phyloP scores from a whole-genome alignment of 2,113 vertebrate genomes.

The Trachemys scripta region DNA sequence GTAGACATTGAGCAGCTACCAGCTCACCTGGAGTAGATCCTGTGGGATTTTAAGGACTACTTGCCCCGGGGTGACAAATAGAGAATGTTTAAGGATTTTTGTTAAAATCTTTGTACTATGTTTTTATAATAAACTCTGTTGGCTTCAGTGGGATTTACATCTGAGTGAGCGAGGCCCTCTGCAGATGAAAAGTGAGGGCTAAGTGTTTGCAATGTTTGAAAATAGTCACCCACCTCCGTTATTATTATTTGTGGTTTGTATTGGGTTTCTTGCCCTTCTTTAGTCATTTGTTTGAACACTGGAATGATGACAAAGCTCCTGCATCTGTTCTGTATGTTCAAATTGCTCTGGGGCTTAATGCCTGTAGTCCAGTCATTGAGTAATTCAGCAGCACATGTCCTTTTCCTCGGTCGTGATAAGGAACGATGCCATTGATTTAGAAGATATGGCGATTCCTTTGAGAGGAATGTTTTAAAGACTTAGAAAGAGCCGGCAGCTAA shows the following conservation, averaged over 20 bases:
- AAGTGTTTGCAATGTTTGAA: not conserved
- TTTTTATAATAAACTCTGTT: not conserved
- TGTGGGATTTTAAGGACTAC: too few relatives aligned
- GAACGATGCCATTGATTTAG: not conserved
- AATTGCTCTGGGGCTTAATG: not conserved
- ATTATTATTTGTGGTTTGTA: too few relatives aligned
- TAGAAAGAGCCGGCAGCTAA: not conserved
- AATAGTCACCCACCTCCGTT: not conserved
- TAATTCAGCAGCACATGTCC: not conserved
- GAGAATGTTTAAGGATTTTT: too few relatives aligned
- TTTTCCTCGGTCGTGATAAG: accelerated
- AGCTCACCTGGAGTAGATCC: too few relatives aligned
- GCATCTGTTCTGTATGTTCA: not conserved
- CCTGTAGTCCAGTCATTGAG: accelerated
- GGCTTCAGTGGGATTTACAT: not conserved
- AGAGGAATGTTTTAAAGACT: not conserved
- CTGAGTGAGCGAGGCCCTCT: not conserved
- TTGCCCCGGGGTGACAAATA: too few relatives aligned
- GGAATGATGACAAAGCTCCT: not conserved
- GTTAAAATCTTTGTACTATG: too few relatives aligned
- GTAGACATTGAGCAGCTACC: too few relatives aligned
- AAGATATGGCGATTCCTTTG: not conserved
- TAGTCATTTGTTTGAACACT: not conserved
- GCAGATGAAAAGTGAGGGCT: not conserved
- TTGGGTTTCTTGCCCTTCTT: not conserved